A percentile compares a stretch with the other conserved stretches of the same genome.
Conservation (phyloP, 2,888 invertebrate species). For the Leptinotarsa haldemani region DNA sequence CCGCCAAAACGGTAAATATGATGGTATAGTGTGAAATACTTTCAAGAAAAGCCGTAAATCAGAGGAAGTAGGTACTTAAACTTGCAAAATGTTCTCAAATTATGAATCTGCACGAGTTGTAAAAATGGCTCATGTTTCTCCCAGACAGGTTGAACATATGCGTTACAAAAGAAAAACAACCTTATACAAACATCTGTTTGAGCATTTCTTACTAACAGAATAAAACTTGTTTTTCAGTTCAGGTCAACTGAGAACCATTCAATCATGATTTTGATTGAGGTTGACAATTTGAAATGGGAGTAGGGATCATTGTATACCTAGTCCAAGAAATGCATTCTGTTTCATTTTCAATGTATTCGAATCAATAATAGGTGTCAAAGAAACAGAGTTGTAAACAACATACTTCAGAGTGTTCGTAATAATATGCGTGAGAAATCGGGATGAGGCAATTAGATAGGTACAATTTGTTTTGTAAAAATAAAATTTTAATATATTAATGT, state of each 20-base stretch:
- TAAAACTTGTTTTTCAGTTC: conserved; percentile 53
- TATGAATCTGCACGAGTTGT: conserved; percentile 33
- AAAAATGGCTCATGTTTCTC: conserved; percentile 43
- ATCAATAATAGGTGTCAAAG: conserved; percentile 14
- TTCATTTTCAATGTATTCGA: not conserved
- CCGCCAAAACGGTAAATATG: not conserved
- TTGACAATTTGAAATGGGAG: conserved; percentile 53
- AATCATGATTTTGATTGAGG: conserved; percentile 55
- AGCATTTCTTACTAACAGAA: conserved; percentile 25
- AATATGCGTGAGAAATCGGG: not conserved
- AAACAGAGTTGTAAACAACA: not conserved
- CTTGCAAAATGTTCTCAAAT: conserved; percentile 28
- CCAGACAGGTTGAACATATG: conserved; percentile 42
- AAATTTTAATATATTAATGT: too few species aligned
- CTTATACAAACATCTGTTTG: conserved; percentile 35
- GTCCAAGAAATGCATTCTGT: not conserved
- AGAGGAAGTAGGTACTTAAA: conserved; percentile 38
- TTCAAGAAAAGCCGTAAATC: conserved; percentile 31
- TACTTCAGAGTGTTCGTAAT: conserved; percentile 7
- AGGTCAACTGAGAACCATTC: conserved; percentile 50
- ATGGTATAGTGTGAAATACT: not conserved
- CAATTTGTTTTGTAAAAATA: not conserved
- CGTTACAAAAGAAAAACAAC: conserved; percentile 26
- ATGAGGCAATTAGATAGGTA: not conserved
- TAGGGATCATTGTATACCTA: not conserved